Conservation (phyloP, 2,888 invertebrate genomes). For the Diarsia dahlii region DNA sequence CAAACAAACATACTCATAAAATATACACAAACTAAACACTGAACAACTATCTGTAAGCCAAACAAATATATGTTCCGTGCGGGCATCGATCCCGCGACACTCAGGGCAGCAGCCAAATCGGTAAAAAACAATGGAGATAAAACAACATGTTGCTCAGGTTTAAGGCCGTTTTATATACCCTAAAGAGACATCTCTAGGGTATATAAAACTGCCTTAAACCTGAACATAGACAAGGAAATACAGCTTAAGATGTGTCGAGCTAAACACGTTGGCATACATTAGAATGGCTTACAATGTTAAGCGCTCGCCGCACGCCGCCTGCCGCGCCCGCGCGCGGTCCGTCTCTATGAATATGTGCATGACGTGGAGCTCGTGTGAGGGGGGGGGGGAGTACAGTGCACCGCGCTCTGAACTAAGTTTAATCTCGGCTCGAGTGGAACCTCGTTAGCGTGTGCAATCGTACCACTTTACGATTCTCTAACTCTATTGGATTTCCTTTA, state of each 20-base stretch:
- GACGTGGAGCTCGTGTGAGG: background rate
- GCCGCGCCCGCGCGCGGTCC: too few species aligned
- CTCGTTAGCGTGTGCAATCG: slow-evolving; percentile 44
- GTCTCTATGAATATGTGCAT: slow-evolving; percentile 27
- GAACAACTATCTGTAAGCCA: too few species aligned
- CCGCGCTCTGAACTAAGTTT: slow-evolving; percentile 20
- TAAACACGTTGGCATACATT: slow-evolving; percentile 9
- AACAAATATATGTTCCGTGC: too few species aligned
- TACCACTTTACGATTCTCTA: slow-evolving; percentile 35
- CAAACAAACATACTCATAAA: too few species aligned
- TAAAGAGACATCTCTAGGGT: too few species aligned
- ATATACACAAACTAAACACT: too few species aligned
- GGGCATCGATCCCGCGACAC: too few species aligned
- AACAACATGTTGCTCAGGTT: too few species aligned
- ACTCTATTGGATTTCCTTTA: slow-evolving; percentile 42
- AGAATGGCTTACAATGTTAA: slow-evolving; percentile 3
- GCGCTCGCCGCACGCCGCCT: background rate
- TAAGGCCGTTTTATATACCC: too few species aligned
- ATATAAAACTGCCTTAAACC: background rate
- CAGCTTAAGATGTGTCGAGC: background rate
- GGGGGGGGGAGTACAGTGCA: background rate
- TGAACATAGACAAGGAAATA: background rate
- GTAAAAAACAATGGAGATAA: background rate
- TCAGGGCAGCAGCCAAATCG: too few species aligned
- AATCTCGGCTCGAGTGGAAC: slow-evolving; percentile 31